Conservation (phyloP, 2,113 vertebrate species). For the Budorcas taxicolor region DNA sequence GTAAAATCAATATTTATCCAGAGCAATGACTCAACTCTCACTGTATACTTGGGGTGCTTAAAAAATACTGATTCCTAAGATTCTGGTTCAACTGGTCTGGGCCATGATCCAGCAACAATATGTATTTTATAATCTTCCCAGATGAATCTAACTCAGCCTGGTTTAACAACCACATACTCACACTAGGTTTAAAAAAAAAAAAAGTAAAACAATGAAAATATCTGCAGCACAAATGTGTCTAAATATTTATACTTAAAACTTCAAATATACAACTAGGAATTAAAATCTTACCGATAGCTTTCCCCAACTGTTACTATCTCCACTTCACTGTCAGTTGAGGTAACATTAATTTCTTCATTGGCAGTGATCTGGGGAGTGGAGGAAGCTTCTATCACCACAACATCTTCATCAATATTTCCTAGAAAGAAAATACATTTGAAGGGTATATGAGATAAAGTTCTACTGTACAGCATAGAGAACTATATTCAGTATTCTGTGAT, state of each 20-base stretch:
- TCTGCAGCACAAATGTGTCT: background rate
- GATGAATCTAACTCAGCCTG: background rate
- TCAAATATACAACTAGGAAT: background rate
- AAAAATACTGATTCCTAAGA: background rate
- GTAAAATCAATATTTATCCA: background rate
- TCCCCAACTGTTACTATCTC: constrained; percentile 98
- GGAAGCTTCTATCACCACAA: constrained; percentile 98
- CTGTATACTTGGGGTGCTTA: background rate
- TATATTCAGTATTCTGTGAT: background rate
- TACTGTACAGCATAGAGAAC: background rate
- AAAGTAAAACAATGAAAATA: background rate
- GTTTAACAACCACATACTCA: background rate
- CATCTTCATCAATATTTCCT: constrained; percentile 97
- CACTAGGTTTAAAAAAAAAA: background rate
- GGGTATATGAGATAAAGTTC: background rate
- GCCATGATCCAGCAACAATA: background rate
- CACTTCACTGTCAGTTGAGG: constrained; percentile 98
- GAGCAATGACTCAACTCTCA: background rate
- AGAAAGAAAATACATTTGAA: constrained; percentile 11
- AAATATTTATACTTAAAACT: constrained; percentile 15
- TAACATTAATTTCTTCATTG: constrained; percentile 99
- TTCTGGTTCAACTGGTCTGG: background rate
- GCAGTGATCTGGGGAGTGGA: constrained; percentile 92
- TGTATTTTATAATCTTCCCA: background rate
- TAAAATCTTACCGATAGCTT: constrained; percentile 88